Conservation (phyloP, 2,113 vertebrate species). For the Budorcas taxicolor region DNA sequence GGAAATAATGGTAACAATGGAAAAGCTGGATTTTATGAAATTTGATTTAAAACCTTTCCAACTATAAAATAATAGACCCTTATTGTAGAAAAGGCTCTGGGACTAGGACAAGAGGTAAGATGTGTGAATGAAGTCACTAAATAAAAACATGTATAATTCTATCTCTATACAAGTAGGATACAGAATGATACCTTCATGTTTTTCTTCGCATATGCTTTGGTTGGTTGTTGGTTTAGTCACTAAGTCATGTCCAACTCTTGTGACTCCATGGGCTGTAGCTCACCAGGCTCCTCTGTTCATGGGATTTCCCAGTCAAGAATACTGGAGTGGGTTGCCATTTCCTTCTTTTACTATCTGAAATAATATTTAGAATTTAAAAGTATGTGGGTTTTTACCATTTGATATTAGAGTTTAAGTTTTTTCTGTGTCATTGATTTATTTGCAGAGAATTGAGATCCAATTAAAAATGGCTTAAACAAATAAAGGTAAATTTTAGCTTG, state of each 20-base stretch:
- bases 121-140: neutral
- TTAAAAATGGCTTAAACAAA: conserved; percentile 1
- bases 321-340: neutral
- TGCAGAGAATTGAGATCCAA: conserved; percentile 22
- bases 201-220: neutral
- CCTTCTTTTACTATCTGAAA: neutral
- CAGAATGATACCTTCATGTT: neutral
- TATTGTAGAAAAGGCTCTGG: neutral
- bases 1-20: neutral
- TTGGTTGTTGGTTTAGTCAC: neutral
- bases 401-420: neutral
- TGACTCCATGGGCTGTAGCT: neutral
- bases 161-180: neutral
- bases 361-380: neutral
- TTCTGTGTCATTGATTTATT: neutral
- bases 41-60: neutral
- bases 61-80: neutral
- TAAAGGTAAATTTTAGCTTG: neutral
- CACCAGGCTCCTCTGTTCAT: neutral
- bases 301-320: neutral
- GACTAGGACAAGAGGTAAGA: neutral
- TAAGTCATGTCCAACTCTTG: neutral
- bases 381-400: neutral
- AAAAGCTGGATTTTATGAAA: conserved; percentile 6
- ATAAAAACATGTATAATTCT: neutral